phyloP scores from a whole-genome alignment of 1,140 invertebrate species.

The Pararge aegeria region DNA sequence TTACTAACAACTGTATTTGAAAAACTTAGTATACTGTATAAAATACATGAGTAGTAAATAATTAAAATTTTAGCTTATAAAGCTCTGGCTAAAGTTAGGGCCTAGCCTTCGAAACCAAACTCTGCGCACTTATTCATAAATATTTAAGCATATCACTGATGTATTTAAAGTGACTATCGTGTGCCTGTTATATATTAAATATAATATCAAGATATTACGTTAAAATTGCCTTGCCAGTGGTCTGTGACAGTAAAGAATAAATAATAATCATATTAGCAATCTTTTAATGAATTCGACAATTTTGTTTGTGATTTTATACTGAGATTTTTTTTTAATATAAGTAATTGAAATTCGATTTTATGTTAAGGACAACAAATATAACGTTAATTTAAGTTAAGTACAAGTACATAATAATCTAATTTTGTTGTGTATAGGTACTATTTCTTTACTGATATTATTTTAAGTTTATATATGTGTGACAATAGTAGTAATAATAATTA shows the following conservation, averaged over 20 bases:
- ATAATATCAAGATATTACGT: no score
- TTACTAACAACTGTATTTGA: no score
- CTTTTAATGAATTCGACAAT: conserved; percentile 10
- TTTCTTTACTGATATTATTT: neutral
- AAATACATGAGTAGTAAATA: no score
- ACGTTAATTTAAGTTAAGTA: neutral
- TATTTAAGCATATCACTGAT: neutral
- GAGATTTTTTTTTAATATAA: neutral
- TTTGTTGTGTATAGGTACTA: neutral
- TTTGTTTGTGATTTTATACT: conserved; percentile 20
- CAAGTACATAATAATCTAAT: neutral
- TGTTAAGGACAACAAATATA: neutral
- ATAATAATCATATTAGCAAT: neutral
- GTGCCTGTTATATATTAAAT: neutral
- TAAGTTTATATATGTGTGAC: neutral
- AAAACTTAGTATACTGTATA: no score
- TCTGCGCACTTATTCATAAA: no score
- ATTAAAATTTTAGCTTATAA: no score
- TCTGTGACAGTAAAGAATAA: conserved; percentile 14
- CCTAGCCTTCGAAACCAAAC: no score
- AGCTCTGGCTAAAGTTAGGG: no score
- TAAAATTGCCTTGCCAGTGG: conserved; percentile 21
- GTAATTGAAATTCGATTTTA: neutral
- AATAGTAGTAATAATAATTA: neutral
- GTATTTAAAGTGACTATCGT: neutral